Percentiles rank a stretch among this genome's conserved stretches.
phyloP scores from a whole-genome alignment of 2,797 vertebrate species.

The Ficedula albicollis region DNA sequence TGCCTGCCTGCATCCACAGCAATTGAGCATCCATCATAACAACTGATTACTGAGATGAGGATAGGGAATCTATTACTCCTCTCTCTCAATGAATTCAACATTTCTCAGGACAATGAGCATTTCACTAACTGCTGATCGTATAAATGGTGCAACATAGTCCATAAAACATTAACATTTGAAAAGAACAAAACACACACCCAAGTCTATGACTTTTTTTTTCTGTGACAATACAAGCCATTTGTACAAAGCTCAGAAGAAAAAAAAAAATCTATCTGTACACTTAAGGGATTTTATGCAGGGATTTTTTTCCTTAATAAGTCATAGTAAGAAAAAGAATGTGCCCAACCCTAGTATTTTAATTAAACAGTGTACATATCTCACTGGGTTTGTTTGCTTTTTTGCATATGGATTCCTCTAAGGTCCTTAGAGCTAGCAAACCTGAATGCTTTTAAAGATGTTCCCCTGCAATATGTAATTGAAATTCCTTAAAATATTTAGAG shows the following conservation, averaged over 20 bases:
- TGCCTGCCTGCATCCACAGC: not conserved
- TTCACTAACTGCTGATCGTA: conserved; percentile 34
- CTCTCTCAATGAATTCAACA: conserved; percentile 21
- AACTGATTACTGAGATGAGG: conserved; percentile 19
- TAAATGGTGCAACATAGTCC: not conserved
- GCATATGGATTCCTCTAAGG: conserved; percentile 11
- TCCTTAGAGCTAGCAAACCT: conserved; percentile 2
- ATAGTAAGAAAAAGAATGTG: not conserved
- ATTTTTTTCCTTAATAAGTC: not conserved
- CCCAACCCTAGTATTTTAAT: conserved; percentile 27
- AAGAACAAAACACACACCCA: not conserved
- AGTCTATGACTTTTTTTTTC: not conserved
- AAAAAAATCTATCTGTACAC: not conserved
- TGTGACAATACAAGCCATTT: not conserved
- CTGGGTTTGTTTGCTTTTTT: conserved; percentile 11
- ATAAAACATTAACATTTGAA: not conserved
- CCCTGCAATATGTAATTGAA: conserved; percentile 30
- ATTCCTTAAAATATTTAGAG: conserved; percentile 59
- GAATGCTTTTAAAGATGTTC: not conserved
- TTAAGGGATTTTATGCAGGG: not conserved
- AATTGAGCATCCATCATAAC: not conserved
- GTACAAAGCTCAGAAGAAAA: not conserved
- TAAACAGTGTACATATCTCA: conserved; percentile 10
- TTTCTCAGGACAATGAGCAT: conserved; percentile 44
- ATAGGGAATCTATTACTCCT: not conserved